phyloP scores from a whole-genome alignment of 2,888 invertebrate species.

The Caenorhabditis sp. region DNA sequence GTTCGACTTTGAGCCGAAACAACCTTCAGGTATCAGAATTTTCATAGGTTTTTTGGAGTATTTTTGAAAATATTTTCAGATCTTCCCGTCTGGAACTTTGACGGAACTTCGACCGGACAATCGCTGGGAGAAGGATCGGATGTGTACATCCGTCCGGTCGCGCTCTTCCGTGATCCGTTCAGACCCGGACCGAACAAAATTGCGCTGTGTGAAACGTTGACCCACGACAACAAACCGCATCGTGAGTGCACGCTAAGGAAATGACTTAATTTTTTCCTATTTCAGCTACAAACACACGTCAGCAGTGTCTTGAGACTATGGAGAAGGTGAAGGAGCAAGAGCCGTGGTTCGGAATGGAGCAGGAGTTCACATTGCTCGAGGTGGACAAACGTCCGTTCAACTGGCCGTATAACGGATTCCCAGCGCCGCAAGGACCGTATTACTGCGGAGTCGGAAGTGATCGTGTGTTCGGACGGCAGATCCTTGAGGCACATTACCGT shows the following conservation, averaged over 20 bases:
- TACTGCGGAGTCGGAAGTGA: conserved; percentile 97
- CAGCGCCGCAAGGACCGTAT: conserved; percentile 84
- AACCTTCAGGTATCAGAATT: conserved; percentile 82
- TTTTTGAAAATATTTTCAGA: too few relatives aligned
- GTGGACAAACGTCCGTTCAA: conserved; percentile 73
- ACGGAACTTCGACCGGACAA: conserved; percentile 80
- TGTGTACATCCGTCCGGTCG: conserved; percentile 89
- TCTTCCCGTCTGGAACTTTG: conserved; percentile 80
- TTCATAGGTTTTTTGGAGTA: too few relatives aligned
- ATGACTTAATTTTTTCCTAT: background rate
- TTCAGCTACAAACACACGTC: conserved; percentile 80
- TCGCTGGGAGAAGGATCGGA: conserved; percentile 83
- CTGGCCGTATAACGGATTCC: conserved; percentile 72
- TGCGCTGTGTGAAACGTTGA: conserved; percentile 71
- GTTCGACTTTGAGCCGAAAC: conserved; percentile 86
- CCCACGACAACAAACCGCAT: conserved; percentile 67
- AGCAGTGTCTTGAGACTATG: conserved; percentile 80
- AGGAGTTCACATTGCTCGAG: conserved; percentile 82
- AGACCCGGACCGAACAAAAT: conserved; percentile 71
- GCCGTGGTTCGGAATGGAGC: conserved; percentile 81
- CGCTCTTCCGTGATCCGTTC: conserved; percentile 90
- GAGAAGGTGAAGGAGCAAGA: conserved; percentile 77
- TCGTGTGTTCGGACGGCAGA: conserved; percentile 93
- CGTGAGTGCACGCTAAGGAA: too few relatives aligned
- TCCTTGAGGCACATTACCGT: conserved; percentile 94